These are phyloP conservation scores for Adrianichthys oophorus DNA, from an alignment of 2,797 vertebrate species.

Conservation along the genomic window DNA sequence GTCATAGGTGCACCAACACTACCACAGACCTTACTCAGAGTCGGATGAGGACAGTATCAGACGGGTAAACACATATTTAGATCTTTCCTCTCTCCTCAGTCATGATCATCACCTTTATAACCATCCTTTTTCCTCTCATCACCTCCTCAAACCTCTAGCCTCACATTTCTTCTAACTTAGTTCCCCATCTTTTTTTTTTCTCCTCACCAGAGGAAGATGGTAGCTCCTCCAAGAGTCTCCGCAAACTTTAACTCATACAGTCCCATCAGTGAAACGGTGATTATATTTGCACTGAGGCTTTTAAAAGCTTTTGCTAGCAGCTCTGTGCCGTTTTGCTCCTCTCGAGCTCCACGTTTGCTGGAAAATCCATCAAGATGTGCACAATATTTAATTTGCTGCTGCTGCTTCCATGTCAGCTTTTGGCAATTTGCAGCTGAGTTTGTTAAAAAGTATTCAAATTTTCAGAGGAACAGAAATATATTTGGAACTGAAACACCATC, in stretches of 20 bases:
- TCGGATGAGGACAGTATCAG: conserved; percentile 96
- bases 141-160: background rate
- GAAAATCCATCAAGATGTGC: conserved; percentile 1
- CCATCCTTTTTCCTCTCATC: conserved; percentile 10
- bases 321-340: conserved; percentile 13
- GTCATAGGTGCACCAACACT: conserved; percentile 79
- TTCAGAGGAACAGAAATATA: background rate
- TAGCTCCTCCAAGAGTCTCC: conserved; percentile 62
- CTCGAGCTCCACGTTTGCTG: conserved; percentile 5
- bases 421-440: background rate
- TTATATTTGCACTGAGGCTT: conserved; percentile 65
- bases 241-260: conserved; percentile 46
- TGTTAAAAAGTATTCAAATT: background rate
- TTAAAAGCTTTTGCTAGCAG: background rate
- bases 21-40: conserved; percentile 82
- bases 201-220: conserved; percentile 70
- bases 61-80: conserved; percentile 83
- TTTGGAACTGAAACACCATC: conserved; percentile 51
- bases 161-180: conserved; percentile 22
- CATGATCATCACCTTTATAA: conserved; percentile 16
- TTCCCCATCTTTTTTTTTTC: conserved; percentile 49
- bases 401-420: conserved; percentile 1
- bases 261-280: conserved; percentile 66
- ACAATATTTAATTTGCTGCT: background rate
- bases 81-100: conserved; percentile 10